Base-by-base conservation (phyloP, 2,797 vertebrate genomes). In the Alexandromys oeconomus region DNA sequence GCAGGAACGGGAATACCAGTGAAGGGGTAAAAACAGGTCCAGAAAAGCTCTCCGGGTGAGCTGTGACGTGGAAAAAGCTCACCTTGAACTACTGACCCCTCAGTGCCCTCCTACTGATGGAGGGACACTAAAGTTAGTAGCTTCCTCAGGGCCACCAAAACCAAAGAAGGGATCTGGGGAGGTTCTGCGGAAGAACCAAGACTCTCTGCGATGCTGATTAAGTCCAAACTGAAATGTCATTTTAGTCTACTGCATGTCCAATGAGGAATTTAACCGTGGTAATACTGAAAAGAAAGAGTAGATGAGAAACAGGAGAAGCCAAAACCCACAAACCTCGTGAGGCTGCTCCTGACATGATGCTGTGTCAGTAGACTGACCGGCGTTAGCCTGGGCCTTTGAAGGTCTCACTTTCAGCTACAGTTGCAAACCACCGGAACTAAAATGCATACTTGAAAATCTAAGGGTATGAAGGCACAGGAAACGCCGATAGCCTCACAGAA, bases 271-370 rank as follows among this genome's bases (percentile, higher is more conserved):
- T 98, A 97, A 94, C 96, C 97, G 93, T 96, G 90, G 97, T 97
- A 92, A n/a, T 96, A 97, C 96, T 97, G 95, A 98, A 98, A 97
- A 98, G 96, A 98, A 98, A 98, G 96, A 97, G 51, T 97, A 95
- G 94, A 93, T 95, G 90, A 92, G 90, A 96, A 98, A 96, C 6
- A 92, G 86, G 37, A 77, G 25, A 93, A 19, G 73, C 61, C 91
- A 71, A 96, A 84, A 87, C 51, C 37, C 71, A 80, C 92, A 96
- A 91, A 65, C 89, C 78, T 95, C 40, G 1, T 21, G 59, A 93
- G 67, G n/a, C 85, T 43, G 71, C 34, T 92, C 59, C 51, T 82
- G 54, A 93, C 19, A 59, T 23, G 77, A 86, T 65, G 78, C 74
- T 69, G 5, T 77, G 92, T 97, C 90, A 82, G 76, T 2, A 95